These are phyloP conservation scores for Penelope pileata DNA, from an alignment of 2,113 vertebrate genomes.

Conservation along the genomic window DNA sequence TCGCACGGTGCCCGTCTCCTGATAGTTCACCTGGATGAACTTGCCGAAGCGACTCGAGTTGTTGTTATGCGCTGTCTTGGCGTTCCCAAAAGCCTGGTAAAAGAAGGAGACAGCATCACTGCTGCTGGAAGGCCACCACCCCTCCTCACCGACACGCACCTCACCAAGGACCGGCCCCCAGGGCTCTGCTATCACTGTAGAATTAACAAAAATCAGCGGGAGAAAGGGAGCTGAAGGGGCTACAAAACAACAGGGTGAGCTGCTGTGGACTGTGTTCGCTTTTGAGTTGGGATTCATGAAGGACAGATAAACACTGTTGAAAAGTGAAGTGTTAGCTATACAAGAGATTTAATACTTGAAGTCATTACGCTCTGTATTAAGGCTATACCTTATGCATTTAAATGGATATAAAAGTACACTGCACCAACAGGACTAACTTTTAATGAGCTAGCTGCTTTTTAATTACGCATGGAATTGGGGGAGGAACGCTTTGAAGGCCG, in stretches of 20 bases:
- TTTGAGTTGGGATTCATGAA: not conserved
- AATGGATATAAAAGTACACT: slow-evolving; percentile 6
- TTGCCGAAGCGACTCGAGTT: slow-evolving; percentile 99
- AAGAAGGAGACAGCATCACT: slow-evolving; percentile 36
- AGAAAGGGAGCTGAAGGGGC: not conserved
- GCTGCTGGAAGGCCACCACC: not conserved
- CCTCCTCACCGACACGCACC: not conserved
- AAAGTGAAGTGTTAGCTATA: not conserved
- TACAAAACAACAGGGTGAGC: not conserved
- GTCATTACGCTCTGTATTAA: not conserved
- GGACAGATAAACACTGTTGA: not conserved
- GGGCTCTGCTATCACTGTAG: not conserved
- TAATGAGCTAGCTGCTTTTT: slow-evolving; percentile 53
- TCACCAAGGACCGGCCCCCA: not conserved
- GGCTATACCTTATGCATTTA: slow-evolving; percentile 2
- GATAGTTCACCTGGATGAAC: slow-evolving; percentile 99
- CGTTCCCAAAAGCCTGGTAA: slow-evolving; percentile 96
- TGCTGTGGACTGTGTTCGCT: not conserved
- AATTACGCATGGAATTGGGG: slow-evolving; percentile 30
- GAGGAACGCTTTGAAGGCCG: slow-evolving; percentile 32
- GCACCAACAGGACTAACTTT: slow-evolving; percentile 27
- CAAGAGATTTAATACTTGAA: not conserved
- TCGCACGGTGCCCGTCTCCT: slow-evolving; percentile 96
- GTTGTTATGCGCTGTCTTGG: slow-evolving; percentile 98
- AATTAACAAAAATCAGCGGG: not conserved